Base-by-base conservation (phyloP, 1,140 invertebrate species). In the Pteromalus puparum region DNA sequence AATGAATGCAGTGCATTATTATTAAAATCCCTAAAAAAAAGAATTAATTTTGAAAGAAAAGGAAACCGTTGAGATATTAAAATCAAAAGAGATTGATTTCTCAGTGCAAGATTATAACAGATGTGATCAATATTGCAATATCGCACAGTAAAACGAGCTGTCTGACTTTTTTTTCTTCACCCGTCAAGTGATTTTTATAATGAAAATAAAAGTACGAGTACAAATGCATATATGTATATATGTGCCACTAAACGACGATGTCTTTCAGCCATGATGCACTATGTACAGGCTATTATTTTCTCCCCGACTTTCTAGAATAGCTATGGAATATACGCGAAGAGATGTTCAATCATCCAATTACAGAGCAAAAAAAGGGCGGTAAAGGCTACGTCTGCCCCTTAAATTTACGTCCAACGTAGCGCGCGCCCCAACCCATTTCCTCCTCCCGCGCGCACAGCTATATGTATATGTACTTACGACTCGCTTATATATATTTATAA, bases 341-440 rank as follows among this genome's bases (percentile, higher is more conserved):
- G 73, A 48, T 38, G 28, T 24, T 76, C 74, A 76, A 76, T 76
- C 74, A 76, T 76, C 74, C 74, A 76, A 76, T 76, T 65, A 34
- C 53, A n/a, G 48, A 34, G 76, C 48, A 24, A 65, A 65, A 77
- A 78, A 78, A 42, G 28, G 21, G 1, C 42, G 42, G 74, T 76
- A 76, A 76, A 76, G 53, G 74, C 68, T 26, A 34, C 46, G 42
- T 53, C 74, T 24, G 21, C 42, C n/a, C 74, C 74, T 76, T 53
- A 34, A 76, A 76, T 74, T 74, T 76, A 46, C 46, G 42, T 76
- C 74, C 74, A 24, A 18, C 74, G 38, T 76, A 24, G 74, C 28
- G 34, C 28, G 34, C 67, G 67, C 67, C 3, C 10, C 10, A 34
- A 74, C 21, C 73, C 34, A 74, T 74, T 74, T 38, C 26, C 26